Evolutionary conservation across 2,888 invertebrate genomes (phyloP), one percentile per base, ranked within the genome.

Genomic region (Ochropacha duplaris): DNA sequence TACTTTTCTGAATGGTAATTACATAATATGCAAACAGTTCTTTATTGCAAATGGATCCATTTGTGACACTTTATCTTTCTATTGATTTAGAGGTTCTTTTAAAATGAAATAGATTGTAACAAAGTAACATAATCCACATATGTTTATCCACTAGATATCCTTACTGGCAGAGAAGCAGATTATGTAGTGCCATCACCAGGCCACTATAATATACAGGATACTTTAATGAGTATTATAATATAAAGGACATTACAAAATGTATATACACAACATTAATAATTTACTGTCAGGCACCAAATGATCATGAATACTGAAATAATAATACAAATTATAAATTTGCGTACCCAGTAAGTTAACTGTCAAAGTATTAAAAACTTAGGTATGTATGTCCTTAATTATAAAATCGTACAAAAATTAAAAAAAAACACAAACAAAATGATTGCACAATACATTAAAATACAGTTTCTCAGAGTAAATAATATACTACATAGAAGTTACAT

Each of bases 401-500:
- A 82, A 80, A 86, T 76, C 78, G 78, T 84, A 87, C 82, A 88
- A 85, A 86, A 85, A 76, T 86, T n/a, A n/a, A 83, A 83, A 84
- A 86, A 84, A 50, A 50, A 9, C 28, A 58, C 62, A 66, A 82
- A 81, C 66, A 74, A 76, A 68, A 72, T 73, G 74, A 90, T 90
- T 90, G 90, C 90, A 90, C 87, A 84, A 78, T 83, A 71, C 76
- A 79, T 75, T 76, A 76, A 77, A 80, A 74, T 71, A 79, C 76
- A 69, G 74, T n/a, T n/a, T n/a, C n/a, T n/a, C n/a, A n/a, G n/a
- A n/a, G n/a, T n/a, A n/a, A n/a, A n/a, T n/a, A n/a, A n/a, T n/a
- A n/a, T n/a, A n/a, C n/a, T n/a, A n/a, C n/a, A n/a, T n/a, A n/a
- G n/a, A n/a, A n/a, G n/a, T 58, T 69, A 78, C 76, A 82, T 64